Conservation (phyloP, 2,797 vertebrate genomes). For the Intellagama lesueurii region DNA sequence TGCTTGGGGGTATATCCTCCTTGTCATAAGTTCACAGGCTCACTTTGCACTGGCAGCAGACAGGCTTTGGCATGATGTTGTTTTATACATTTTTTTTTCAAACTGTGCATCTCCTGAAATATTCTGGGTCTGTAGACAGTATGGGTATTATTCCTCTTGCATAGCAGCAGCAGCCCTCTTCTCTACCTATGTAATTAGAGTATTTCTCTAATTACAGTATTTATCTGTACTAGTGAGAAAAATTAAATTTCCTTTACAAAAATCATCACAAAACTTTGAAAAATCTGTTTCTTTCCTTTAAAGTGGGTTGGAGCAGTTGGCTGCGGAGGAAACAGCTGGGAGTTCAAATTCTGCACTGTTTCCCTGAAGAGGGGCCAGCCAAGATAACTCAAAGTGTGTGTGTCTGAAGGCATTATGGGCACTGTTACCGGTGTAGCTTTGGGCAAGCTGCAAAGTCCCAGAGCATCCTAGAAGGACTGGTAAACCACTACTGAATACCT, state of each 20-base stretch:
- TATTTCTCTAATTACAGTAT: background rate
- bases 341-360: too few relatives aligned
- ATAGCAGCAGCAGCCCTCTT: background rate
- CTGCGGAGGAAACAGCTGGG: too few relatives aligned
- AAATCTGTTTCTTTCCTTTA: background rate
- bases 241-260: background rate
- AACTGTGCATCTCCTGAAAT: background rate
- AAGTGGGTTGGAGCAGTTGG: background rate
- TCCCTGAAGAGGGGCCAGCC: too few relatives aligned
- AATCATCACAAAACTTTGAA: slow-evolving; percentile 24
- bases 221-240: background rate
- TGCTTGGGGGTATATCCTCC: background rate
- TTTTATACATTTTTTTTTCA: background rate
- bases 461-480: too few relatives aligned
- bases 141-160: background rate
- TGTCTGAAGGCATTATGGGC: too few relatives aligned
- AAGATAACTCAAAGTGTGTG: too few relatives aligned
- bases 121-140: background rate
- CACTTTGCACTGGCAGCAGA: background rate
- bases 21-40: background rate
- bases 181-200: background rate
- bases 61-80: background rate
- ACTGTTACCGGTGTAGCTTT: too few relatives aligned
- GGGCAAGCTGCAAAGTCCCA: too few relatives aligned
- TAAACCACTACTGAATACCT: background rate